Evolutionary conservation across 2,113 vertebrate species (phyloP).

Genomic region (Heloderma charlesbogerti): DNA sequence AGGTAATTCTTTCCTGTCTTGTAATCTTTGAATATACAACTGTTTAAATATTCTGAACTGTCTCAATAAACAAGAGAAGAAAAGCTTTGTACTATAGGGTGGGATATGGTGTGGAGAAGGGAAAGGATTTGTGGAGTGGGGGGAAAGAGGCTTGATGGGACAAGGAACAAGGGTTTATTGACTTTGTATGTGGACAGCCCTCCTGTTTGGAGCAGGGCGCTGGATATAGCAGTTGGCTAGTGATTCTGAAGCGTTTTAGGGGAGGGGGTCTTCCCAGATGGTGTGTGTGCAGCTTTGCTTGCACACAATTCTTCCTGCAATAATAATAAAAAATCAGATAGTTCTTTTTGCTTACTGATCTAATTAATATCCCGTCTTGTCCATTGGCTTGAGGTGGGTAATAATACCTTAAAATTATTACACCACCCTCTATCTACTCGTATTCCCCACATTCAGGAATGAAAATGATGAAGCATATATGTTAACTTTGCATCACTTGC

Average conservation of each 20-base stretch:
- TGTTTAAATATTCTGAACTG: conserved; percentile 82
- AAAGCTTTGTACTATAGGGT: conserved; percentile 62
- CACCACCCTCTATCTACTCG: too few species aligned
- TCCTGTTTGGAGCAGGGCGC: not conserved
- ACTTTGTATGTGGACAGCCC: not conserved
- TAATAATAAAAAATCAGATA: not conserved
- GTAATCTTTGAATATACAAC: conserved; percentile 78
- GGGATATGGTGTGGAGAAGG: not conserved
- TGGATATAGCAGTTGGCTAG: not conserved
- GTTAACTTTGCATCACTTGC: too few species aligned
- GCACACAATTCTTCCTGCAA: not conserved
- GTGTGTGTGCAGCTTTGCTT: not conserved
- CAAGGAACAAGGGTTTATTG: not conserved
- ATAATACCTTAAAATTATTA: not conserved
- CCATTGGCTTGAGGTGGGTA: not conserved
- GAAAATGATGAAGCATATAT: too few species aligned
- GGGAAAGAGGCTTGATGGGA: not conserved
- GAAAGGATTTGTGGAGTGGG: not conserved
- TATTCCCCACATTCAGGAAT: too few species aligned
- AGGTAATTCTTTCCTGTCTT: conserved; percentile 77
- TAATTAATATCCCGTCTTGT: not conserved
- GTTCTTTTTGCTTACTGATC: too few species aligned
- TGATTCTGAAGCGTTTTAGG: not conserved
- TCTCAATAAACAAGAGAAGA: conserved; percentile 68
- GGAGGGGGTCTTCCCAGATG: too few species aligned